phyloP scores from a whole-genome alignment of 2,888 invertebrate genomes.

The Frankliniella fusca region DNA sequence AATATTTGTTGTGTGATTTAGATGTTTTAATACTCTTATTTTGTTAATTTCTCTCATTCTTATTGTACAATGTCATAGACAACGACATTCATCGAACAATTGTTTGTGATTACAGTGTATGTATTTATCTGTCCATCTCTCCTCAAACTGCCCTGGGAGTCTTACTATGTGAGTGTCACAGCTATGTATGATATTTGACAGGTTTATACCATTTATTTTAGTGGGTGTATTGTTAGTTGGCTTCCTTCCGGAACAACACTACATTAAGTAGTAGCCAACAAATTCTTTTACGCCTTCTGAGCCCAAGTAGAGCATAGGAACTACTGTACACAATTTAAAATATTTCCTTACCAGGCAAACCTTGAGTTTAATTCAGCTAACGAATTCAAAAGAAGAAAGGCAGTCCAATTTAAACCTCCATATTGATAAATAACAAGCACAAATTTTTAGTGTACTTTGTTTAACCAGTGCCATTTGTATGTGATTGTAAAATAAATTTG shows the following conservation, averaged over 20 bases:
- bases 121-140: conserved; percentile 22
- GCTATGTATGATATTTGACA: conserved; percentile 16
- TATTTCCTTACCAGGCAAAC: neutral
- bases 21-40: conserved; percentile 24
- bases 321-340: conserved; percentile 11
- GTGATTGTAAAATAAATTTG: neutral
- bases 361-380: neutral
- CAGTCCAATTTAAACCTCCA: neutral
- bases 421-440: conserved; percentile 12
- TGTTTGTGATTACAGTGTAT: conserved; percentile 11
- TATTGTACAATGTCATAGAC: neutral
- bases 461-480: conserved; percentile 21
- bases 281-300: neutral
- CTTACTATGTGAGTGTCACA: neutral
- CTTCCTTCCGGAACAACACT: neutral
- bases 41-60: conserved; percentile 19
- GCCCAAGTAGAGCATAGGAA: conserved; percentile 19
- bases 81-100: neutral
- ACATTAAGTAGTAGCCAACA: neutral
- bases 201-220: neutral
- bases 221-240: conserved; percentile 14
- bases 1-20: conserved; percentile 24
- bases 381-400: neutral
- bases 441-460: conserved; percentile 23
- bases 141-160: conserved; percentile 24